Evolutionary conservation across 2,797 vertebrate genomes (phyloP), one percentile per base, ranked within the genome.

Genomic region (Podarcis siculus): DNA sequence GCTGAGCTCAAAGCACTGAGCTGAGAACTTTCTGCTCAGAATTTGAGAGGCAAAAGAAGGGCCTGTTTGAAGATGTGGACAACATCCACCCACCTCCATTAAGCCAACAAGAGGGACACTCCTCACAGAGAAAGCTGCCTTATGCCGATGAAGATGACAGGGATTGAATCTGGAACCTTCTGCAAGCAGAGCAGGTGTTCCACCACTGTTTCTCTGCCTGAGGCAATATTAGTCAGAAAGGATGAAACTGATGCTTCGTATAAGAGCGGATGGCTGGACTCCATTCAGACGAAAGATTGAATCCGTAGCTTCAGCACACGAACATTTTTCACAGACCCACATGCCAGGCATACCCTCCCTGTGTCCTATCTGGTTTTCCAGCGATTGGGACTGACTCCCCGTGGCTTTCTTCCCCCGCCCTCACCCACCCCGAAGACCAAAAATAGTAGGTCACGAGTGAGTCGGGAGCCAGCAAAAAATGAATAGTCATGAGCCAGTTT

Each of bases 401-500:
- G 58, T 86, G 83, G 93, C 90, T 8, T 82, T 92, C 86, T 95
- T 88, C 90, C 91, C 82, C 61, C 69, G 13, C 71, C 10, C 64
- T 69, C 78, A 89, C 83, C 87, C 82, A 49, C 80, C 87, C 80
- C 87, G 90, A 93, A 94, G 95, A 95, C 96, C 93, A 92, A 23
- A 95, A 95, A 96, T 93, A 93, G 94, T 93, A 1, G 95, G 96
- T 97, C 97, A 97, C 96, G 92, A 96, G 95, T 96, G 96, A 96
- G 95, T 96, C 89, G 91, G 91, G 88, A 97, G 95, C 95, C 95
- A 96, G 94, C 90, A 97, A 96, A 96, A 55, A 96, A 96, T 96
- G 96, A 97, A 97, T 96, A 96, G 95, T 95, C 96, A 97, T 96
- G 95, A 97, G 92, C 92, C 93, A 95, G 96, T 96, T 97, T 96